Evolutionary conservation across 2,113 vertebrate genomes (phyloP).

Genomic region (Delphinapterus leucas): DNA sequence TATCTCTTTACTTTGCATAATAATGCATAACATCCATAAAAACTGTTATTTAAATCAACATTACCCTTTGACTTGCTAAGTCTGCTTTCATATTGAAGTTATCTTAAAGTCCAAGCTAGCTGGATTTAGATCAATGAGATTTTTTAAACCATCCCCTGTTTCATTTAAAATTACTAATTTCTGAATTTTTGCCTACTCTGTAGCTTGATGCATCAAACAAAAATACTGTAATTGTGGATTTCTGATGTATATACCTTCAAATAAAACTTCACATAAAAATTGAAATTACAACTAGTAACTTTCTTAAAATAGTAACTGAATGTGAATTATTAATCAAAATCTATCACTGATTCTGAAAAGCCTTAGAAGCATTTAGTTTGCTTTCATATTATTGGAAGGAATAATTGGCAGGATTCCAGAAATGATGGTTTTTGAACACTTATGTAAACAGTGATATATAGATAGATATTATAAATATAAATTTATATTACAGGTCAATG

Average conservation of each 20-base stretch:
- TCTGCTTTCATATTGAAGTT: background rate
- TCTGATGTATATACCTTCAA: background rate
- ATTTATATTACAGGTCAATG: background rate
- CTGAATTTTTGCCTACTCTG: background rate
- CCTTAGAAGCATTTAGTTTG: background rate
- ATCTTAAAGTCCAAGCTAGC: background rate
- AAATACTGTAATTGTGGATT: background rate
- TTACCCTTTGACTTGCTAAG: background rate
- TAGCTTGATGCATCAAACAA: background rate
- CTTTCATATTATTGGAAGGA: background rate
- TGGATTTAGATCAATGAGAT: background rate
- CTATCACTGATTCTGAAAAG: background rate
- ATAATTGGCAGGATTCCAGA: background rate
- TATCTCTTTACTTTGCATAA: background rate
- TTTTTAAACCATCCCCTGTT: background rate
- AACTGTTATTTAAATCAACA: background rate
- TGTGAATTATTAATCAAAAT: conserved; percentile 19
- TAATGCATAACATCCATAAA: background rate
- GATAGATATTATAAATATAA: background rate
- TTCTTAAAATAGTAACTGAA: background rate
- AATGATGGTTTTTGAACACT: background rate
- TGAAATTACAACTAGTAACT: background rate
- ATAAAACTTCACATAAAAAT: background rate
- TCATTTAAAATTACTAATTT: background rate
- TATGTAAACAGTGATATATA: background rate